These are phyloP conservation scores for Psix sp. DNA, from an alignment of 1,140 invertebrate species.

Conservation along the genomic window DNA sequence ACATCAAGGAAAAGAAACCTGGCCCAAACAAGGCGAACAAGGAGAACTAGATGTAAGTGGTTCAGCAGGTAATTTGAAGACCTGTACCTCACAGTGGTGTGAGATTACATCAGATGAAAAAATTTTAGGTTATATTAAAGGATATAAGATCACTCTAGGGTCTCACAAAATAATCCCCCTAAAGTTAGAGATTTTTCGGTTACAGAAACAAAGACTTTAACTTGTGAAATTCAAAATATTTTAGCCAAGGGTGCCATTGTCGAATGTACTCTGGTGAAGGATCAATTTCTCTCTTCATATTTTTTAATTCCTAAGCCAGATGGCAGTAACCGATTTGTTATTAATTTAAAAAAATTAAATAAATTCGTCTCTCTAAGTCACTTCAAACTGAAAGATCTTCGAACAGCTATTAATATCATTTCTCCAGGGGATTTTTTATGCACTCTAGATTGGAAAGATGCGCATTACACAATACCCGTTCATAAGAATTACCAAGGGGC, in stretches of 20 bases:
- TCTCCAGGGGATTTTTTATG: background rate
- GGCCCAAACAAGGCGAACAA: background rate
- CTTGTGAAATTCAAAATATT: background rate
- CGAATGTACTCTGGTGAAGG: background rate
- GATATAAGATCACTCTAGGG: slow-evolving; percentile 10
- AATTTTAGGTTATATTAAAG: slow-evolving; percentile 22
- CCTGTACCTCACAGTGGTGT: slow-evolving; percentile 15
- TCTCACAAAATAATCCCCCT: background rate
- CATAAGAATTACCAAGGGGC: too few relatives aligned
- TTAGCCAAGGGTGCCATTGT: slow-evolving; percentile 1
- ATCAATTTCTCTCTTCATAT: slow-evolving; percentile 3
- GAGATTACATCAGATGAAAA: slow-evolving; percentile 17
- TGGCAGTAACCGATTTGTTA: slow-evolving; percentile 2
- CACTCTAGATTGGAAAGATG: background rate
- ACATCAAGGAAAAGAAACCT: background rate
- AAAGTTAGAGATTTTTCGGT: background rate
- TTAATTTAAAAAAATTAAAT: background rate
- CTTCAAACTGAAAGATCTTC: background rate
- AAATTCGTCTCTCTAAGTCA: background rate
- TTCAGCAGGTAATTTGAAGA: slow-evolving; percentile 19
- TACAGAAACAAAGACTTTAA: background rate
- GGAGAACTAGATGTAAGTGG: slow-evolving; percentile 18
- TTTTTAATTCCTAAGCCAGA: slow-evolving; percentile 1
- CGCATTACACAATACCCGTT: background rate
- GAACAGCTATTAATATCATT: background rate